Conservation (phyloP, 2,113 vertebrate genomes). For the Triplophysa dalaica region DNA sequence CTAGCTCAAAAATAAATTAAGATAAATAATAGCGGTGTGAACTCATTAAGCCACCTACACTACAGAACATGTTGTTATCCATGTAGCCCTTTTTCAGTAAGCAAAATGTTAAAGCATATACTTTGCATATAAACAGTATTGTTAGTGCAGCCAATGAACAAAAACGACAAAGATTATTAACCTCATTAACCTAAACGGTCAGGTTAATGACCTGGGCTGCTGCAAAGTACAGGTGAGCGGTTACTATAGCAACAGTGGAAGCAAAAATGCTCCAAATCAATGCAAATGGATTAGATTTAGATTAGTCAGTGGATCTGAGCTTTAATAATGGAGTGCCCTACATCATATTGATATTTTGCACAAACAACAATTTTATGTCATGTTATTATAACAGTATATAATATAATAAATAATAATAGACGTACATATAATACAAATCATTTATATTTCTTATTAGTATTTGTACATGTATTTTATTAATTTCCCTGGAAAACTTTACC, state of each 20-base stretch:
- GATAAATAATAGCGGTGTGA: not conserved
- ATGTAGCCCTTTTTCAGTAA: constrained; percentile 26
- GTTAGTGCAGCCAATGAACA: constrained; percentile 24
- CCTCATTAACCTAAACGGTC: too few species aligned
- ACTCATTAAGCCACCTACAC: not conserved
- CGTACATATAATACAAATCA: too few species aligned
- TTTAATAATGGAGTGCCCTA: not conserved
- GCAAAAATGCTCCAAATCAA: constrained; percentile 36
- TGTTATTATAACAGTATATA: too few species aligned
- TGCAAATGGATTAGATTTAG: constrained; percentile 26
- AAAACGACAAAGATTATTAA: constrained; percentile 26
- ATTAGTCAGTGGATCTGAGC: not conserved
- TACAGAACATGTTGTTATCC: not conserved
- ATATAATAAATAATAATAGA: too few species aligned
- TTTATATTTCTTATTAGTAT: too few species aligned
- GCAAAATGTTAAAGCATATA: not conserved
- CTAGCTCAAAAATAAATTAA: not conserved
- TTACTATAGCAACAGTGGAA: constrained; percentile 51
- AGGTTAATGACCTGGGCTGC: constrained; percentile 29
- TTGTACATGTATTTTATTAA: too few species aligned
- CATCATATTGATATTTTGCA: not conserved
- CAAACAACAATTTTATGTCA: too few species aligned
- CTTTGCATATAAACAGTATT: not conserved
- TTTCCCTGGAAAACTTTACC: too few species aligned
- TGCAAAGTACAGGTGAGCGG: constrained; percentile 43